These are phyloP conservation scores for Xanthorhoe spadicearia DNA, from an alignment of 2,888 invertebrate species.

Conservation along the genomic window DNA sequence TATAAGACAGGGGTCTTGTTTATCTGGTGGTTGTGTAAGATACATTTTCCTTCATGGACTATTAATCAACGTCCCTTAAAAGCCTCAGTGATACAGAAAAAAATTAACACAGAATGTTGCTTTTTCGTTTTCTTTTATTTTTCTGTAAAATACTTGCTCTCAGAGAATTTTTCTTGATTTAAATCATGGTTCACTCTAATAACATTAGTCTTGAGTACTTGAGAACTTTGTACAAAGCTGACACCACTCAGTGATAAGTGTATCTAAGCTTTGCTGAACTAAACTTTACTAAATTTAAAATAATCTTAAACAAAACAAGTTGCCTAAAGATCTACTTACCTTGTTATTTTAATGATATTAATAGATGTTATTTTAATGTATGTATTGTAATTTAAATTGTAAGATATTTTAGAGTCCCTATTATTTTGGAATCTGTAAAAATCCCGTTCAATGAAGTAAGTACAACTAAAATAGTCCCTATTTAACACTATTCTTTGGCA, in stretches of 20 bases:
- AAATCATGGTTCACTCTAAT: neutral
- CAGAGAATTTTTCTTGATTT: neutral
- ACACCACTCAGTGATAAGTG: constrained; percentile 1
- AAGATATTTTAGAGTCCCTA: too few species aligned
- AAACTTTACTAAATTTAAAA: neutral
- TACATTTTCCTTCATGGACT: constrained; percentile 67
- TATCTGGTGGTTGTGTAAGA: constrained; percentile 54
- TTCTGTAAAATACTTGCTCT: constrained; percentile 9
- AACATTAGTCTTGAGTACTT: constrained; percentile 5
- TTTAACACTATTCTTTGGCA: neutral
- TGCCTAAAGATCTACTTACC: too few species aligned
- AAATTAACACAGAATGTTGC: constrained; percentile 51
- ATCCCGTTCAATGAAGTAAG: neutral
- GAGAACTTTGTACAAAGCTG: constrained; percentile 11
- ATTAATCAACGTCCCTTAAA: constrained; percentile 79
- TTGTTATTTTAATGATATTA: too few species aligned
- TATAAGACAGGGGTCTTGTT: constrained; percentile 44
- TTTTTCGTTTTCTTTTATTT: constrained; percentile 17
- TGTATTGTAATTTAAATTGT: too few species aligned
- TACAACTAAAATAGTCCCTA: neutral
- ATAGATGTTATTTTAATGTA: too few species aligned
- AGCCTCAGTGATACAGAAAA: constrained; percentile 73
- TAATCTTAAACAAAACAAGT: too few species aligned
- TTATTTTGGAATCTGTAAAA: too few species aligned
- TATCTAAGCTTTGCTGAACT: neutral